Base-by-base conservation (phyloP, 2,888 invertebrate species). In the Abrostola triplasia region DNA sequence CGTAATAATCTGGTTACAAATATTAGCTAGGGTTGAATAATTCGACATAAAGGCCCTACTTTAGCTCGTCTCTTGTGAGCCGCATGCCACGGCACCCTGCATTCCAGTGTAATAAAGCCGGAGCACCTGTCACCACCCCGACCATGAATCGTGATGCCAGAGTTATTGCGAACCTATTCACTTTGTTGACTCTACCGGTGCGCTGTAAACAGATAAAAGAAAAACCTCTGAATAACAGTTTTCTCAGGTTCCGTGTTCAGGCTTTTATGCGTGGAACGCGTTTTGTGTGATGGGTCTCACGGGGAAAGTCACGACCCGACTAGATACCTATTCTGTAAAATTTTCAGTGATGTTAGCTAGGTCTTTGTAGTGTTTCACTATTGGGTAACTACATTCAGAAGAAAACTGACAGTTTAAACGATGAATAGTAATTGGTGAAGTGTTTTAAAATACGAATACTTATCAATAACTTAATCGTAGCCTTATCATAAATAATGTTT, bases 141-240 rank as follows among this genome's bases (percentile, higher is more conserved):
- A 49, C 13, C 51, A 48, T 55, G 65, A 76, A 60, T 72, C 60
- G 56, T 40, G 57, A 47, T 54, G 44, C 40, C 42, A 36, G 63
- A 73, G 68, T 76, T 76, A 73, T 73, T 73, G 56, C 56, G 48
- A 52, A 72, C 71, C 72, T 66, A 68, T 72, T 57, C 50, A 49
- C 77, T 62, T 62, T 72, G 72, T 72, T 72, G 72, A 72, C 72
- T 76, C 13, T 36, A n/a, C 44, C 38, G 40, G 7, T 36, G 13
- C 60, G 36, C 55, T 44, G 50, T 58, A 63, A 48, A 35, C 41
- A 47, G 57, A 60, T 62, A 48, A 48, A 68, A 50, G 52, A 49
- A 56, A 10, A 44, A 10, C 6, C 9, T 60, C 59, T 56, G 65
- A 74, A 78, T 66, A 78, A 64, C 59, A 54, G 54, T 55, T 63